Evolutionary conservation across 2,113 vertebrate genomes (phyloP).

Genomic region (Zapus hudsonius): DNA sequence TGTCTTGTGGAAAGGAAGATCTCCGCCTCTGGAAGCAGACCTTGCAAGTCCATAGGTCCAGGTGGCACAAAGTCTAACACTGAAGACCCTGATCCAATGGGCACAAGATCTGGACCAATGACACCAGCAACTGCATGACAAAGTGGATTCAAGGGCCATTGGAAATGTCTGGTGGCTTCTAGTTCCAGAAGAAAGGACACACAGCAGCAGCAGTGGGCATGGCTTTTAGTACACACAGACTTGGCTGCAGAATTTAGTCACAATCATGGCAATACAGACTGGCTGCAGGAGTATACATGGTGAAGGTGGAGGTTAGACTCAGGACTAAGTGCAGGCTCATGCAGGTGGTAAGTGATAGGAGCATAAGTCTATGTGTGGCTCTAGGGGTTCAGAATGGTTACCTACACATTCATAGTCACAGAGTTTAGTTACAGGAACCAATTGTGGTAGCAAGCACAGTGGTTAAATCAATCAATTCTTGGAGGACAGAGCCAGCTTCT

Average conservation of each 20-base stretch:
- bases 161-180: not conserved
- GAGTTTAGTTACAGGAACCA: not conserved
- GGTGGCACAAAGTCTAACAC: not conserved
- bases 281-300: no score
- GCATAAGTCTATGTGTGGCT: not conserved
- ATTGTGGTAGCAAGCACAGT: not conserved
- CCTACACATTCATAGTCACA: no score
- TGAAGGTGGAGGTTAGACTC: not conserved
- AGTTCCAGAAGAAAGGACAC: not conserved
- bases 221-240: not conserved
- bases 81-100: not conserved
- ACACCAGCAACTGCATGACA: not conserved
- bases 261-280: not conserved
- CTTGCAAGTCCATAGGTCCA: no score
- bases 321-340: not conserved
- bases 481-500: not conserved
- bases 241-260: not conserved
- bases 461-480: not conserved
- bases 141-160: not conserved
- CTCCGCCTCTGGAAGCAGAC: not conserved
- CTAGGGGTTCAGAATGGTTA: not conserved
- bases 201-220: not conserved
- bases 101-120: no score
- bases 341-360: not conserved
- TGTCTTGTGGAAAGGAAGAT: not conserved